phyloP scores from a whole-genome alignment of 2,113 vertebrate species.

The Oceanites oceanicus region DNA sequence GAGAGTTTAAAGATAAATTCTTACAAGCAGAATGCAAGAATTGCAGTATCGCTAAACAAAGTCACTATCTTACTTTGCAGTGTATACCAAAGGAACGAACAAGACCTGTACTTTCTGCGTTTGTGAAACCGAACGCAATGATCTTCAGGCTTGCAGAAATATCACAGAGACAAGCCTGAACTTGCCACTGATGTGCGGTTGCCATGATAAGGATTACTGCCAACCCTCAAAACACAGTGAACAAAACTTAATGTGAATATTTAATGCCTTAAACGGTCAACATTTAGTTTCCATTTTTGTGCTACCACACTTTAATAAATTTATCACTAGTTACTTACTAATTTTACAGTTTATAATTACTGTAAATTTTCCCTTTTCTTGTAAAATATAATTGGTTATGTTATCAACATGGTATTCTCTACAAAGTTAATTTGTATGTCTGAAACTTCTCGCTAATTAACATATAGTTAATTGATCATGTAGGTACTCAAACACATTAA shows the following conservation, averaged over 20 bases:
- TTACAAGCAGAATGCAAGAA: fast-evolving
- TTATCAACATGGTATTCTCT: neutral
- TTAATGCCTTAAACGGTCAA: neutral
- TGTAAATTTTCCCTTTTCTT: neutral
- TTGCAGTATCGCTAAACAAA: neutral
- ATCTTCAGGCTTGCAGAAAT: neutral
- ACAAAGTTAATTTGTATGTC: neutral
- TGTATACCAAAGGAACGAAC: neutral
- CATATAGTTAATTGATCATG: neutral
- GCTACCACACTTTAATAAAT: neutral
- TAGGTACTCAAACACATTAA: neutral
- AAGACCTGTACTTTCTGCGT: neutral
- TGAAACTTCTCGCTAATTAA: neutral
- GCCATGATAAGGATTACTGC: constrained; percentile 50
- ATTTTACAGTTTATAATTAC: neutral
- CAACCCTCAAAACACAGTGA: neutral
- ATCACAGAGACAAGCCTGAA: constrained; percentile 36
- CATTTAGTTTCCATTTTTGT: neutral
- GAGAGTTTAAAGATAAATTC: neutral
- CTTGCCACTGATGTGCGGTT: constrained; percentile 30
- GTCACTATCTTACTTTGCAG: neutral
- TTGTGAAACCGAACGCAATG: neutral
- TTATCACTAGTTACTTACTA: neutral
- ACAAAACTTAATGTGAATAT: neutral
- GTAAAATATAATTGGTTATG: neutral